Base-by-base conservation (phyloP, 53 echinoderm and acorn worm species). In the Crossaster papposus region DNA sequence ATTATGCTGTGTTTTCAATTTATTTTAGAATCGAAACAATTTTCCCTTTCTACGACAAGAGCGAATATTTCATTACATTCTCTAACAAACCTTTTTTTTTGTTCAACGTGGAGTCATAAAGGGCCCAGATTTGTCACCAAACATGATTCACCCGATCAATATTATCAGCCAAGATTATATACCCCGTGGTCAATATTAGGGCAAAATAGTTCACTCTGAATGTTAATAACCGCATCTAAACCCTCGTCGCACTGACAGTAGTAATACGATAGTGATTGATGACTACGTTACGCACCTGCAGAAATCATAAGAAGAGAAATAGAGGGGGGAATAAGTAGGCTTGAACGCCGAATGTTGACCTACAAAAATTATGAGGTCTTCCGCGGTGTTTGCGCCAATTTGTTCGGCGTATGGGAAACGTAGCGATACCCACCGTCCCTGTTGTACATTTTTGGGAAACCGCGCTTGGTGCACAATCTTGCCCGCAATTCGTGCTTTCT, bases 81-180 rank as follows among this genome's bases (percentile, higher is more conserved):
- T 22, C 23, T 64, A 18, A 18, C 18, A 64, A 22, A 14, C 3
- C 64, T 14, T 4, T 15, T 22, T 4, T 13, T 64, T 64, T n/a
- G n/a, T 64, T 64, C 11, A 22, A 28, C 68, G 68, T 68, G 28
- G 11, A 68, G 68, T 68, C 68, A 68, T 68, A 29, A 24, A 44
- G 51, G 52, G 78, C 51, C 78, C 51, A 78, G 50, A 17, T 78
- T 78, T 78, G 78, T 78, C 78, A 51, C 5, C 38, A 12, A 28
- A 51, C 78, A 78, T 78, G 78, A 78, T 78, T 78, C 78, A 44
- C 78, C n/a, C 78, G 52, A 78, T 78, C 52, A 22, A 78, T 78
- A 78, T 34, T 28, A 13, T 74, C 75, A 33, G 4, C 36, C 15
- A 17, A 5, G 15, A 20, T 71, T 17, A 71, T 71, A 18, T 1